Evolutionary conservation across 2,113 vertebrate species (phyloP), one percentile per base, ranked within the genome.

Genomic region (Empidonax traillii): DNA sequence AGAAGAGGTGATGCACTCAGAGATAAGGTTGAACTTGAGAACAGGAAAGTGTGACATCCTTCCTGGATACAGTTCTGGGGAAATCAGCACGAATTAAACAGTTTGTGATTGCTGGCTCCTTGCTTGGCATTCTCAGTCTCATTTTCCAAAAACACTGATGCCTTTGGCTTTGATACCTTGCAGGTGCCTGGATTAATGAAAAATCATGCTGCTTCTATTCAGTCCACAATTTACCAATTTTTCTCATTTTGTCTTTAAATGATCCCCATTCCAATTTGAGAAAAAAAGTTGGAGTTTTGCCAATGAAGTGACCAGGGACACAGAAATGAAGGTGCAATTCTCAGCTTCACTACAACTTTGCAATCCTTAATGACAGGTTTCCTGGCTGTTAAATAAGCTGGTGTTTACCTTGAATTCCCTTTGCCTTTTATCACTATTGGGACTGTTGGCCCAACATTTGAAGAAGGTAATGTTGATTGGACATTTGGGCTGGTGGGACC

Each of bases 11-110:
- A 69, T 82, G 74, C 49, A 78, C 44, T 81, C 41, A 63, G 41
- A 89, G 77, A 51, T 66, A 89, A 93, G 62, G 91, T 2, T 94
- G 89, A 89, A 82, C 41, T 51, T 58, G 37, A 91, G 66, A 91
- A 85, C 1, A 61, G 73, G 61, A 53, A 91, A 92, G 35, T 35
- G 49, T 53, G 74, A 89, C 80, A 78, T 67, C 69, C 81, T 87
- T 43, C 78, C 30, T 67, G 39, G 74, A 91, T 39, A 58, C 66
- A 46, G 77, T n/a, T 76, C 69, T 91, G 77, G 66, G 89, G 83
- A 93, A 86, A 88, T 62, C 51, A 63, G 51, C 63, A 43, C 44
- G 67, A 90, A 69, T 82, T 93, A 85, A 94, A 95, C 84, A 94
- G 53, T 58, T 76, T 1, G 18, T 79, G 61, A 56, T 66, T 79